phyloP scores from a whole-genome alignment of 2,113 vertebrate species.

The Actenoides hombroni region DNA sequence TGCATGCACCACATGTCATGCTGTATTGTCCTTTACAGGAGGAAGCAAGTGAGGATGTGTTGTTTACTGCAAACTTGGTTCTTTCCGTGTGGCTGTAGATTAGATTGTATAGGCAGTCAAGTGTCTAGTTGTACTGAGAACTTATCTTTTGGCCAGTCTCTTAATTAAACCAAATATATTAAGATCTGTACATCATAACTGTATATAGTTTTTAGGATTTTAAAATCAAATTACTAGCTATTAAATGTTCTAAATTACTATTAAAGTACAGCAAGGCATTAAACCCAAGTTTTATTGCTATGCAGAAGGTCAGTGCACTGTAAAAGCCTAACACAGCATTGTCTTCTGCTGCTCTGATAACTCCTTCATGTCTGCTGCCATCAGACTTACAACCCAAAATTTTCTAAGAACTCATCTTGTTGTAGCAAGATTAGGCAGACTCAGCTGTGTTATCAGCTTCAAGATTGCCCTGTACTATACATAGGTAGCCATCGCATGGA shows the following conservation, averaged over 20 bases:
- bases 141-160: background rate
- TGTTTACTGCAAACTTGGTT: background rate
- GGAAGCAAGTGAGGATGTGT: background rate
- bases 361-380: background rate
- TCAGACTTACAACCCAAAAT: background rate
- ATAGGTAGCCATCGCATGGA: background rate
- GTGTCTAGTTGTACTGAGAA: background rate
- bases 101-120: background rate
- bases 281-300: background rate
- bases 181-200: background rate
- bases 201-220: background rate
- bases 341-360: background rate
- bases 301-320: background rate
- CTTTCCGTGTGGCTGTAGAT: background rate
- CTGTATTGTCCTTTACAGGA: background rate
- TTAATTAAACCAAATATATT: background rate
- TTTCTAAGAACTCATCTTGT: background rate
- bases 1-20: accelerated
- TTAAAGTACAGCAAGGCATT: background rate
- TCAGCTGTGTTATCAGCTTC: background rate
- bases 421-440: background rate
- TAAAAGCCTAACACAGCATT: background rate
- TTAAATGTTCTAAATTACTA: background rate
- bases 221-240: background rate
- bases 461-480: background rate